Percentiles rank a stretch among this genome's conserved stretches.
These are phyloP conservation scores for Tanytarsus gracilentus DNA, from an alignment of 2,888 invertebrate genomes.

Conservation along the genomic window DNA sequence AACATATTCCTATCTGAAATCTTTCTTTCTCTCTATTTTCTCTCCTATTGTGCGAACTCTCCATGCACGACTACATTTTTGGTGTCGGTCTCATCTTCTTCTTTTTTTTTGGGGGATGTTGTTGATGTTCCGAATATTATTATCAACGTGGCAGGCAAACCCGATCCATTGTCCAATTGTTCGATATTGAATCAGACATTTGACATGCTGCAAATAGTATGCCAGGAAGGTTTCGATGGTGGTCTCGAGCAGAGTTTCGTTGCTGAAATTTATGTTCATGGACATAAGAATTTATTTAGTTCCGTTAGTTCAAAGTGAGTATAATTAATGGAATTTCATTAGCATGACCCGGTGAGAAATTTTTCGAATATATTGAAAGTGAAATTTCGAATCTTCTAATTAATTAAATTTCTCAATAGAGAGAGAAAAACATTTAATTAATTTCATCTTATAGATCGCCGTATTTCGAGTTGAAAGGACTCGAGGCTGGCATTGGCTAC, in stretches of 20 bases:
- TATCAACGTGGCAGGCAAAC: too few species aligned
- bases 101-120: background rate
- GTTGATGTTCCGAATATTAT: too few species aligned
- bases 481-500: slow-evolving; percentile 60
- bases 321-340: background rate
- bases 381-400: background rate
- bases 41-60: background rate
- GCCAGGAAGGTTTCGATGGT: slow-evolving; percentile 66
- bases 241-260: slow-evolving; percentile 64
- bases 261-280: slow-evolving; percentile 56
- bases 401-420: background rate
- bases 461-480: slow-evolving; percentile 55
- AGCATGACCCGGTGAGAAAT: background rate
- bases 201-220: slow-evolving; percentile 61
- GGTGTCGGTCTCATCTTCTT: too few species aligned
- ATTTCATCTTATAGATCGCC: slow-evolving; percentile 42
- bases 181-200: slow-evolving; percentile 64
- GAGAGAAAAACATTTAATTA: background rate
- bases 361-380: background rate
- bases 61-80: too few species aligned
- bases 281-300: slow-evolving; percentile 14
- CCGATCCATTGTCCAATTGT: slow-evolving; percentile 64
- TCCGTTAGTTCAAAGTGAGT: slow-evolving; percentile 27
- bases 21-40: background rate
- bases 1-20: background rate